Evolutionary conservation across 2,888 invertebrate genomes (phyloP).

Genomic region (Epinotia brunnichana): DNA sequence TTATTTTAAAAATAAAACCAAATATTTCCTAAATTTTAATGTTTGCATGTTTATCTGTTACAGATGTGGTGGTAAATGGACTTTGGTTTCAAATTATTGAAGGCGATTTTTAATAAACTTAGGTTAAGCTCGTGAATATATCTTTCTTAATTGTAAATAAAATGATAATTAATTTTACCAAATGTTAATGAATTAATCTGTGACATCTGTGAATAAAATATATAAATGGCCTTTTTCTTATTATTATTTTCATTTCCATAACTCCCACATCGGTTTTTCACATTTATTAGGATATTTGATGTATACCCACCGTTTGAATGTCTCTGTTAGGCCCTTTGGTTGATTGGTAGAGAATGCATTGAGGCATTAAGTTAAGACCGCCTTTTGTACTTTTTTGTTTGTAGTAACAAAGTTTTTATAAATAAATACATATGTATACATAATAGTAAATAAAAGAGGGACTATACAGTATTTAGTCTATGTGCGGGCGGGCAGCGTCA

Average conservation of each 20-base stretch:
- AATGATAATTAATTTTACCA: slow-evolving; percentile 5
- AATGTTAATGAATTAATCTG: slow-evolving; percentile 16
- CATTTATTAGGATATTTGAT: too few relatives aligned
- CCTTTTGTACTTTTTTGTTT: too few relatives aligned
- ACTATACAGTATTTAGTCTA: too few relatives aligned
- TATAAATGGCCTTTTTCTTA: neutral
- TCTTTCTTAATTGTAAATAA: slow-evolving; percentile 24
- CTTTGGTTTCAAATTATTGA: slow-evolving; percentile 68
- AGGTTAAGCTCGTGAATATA: slow-evolving; percentile 8
- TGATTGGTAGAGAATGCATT: too few relatives aligned
- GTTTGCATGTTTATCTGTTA: slow-evolving; percentile 54
- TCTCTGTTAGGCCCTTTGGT: too few relatives aligned
- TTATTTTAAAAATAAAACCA: neutral
- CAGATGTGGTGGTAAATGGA: slow-evolving; percentile 85
- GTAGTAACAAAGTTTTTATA: too few relatives aligned
- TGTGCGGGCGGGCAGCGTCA: too few relatives aligned
- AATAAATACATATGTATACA: too few relatives aligned
- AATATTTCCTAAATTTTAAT: neutral
- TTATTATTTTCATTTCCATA: neutral
- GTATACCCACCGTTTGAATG: too few relatives aligned
- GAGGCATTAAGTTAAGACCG: too few relatives aligned
- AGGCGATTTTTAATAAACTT: neutral
- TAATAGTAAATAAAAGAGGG: too few relatives aligned
- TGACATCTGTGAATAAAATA: slow-evolving; percentile 3
- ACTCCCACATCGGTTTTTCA: neutral